Percentiles rank a stretch among this genome's conserved stretches.
Evolutionary conservation across 92 coral and sea anemone species (phyloP).

Genomic region (Montipora capitata): DNA sequence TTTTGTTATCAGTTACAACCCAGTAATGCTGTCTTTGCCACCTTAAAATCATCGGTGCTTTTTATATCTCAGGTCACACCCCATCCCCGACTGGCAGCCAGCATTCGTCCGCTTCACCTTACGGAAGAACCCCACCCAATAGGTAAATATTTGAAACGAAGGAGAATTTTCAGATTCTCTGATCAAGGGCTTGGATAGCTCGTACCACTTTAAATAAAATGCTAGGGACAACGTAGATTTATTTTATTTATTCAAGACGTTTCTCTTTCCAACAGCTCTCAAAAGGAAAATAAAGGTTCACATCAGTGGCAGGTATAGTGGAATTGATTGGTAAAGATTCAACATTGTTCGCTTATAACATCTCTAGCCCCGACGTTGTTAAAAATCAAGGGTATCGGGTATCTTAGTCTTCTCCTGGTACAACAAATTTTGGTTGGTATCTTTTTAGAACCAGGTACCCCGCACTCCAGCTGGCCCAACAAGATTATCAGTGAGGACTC

Average conservation of each 20-base stretch:
- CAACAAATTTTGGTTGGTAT: neutral
- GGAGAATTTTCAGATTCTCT: neutral
- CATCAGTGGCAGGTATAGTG: slow-evolving; percentile 45
- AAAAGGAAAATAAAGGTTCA: slow-evolving; percentile 12
- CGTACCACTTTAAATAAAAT: neutral
- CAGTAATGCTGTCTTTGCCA: too few species aligned
- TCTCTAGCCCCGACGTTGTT: too few species aligned
- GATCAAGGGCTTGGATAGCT: neutral
- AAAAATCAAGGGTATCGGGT: too few species aligned
- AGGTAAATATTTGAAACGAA: slow-evolving; percentile 29
- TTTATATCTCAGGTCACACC: slow-evolving; percentile 46
- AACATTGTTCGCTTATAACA: too few species aligned
- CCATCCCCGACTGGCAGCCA: slow-evolving; percentile 62
- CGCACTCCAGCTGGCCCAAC: slow-evolving; percentile 95
- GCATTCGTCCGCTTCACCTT: slow-evolving; percentile 68
- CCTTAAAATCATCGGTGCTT: neutral
- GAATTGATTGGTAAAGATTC: neutral
- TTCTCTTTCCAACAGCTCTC: slow-evolving; percentile 25
- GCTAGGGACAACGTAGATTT: neutral
- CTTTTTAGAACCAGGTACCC: slow-evolving; percentile 78
- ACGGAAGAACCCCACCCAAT: slow-evolving; percentile 66
- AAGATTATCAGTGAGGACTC: slow-evolving; percentile 92
- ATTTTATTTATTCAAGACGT: neutral
- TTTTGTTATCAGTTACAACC: too few species aligned
- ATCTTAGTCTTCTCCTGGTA: neutral